These are phyloP conservation scores for Pocota personata DNA, from an alignment of 2,888 invertebrate species.

Conservation along the genomic window DNA sequence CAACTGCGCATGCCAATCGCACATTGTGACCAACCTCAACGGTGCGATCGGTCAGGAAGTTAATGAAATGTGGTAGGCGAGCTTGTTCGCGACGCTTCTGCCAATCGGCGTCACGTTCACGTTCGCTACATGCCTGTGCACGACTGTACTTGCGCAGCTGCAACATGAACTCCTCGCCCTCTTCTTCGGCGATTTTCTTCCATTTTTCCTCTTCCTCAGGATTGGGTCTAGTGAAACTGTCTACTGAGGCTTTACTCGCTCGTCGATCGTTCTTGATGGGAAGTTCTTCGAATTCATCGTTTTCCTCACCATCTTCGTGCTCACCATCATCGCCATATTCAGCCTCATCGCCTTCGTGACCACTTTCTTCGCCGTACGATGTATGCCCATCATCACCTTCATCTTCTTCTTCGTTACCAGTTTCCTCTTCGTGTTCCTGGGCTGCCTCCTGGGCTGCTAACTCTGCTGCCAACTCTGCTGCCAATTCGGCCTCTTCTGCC, in stretches of 20 bases:
- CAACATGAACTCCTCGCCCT: conserved; percentile 81
- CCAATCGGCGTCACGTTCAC: conserved; percentile 82
- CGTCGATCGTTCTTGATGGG: conserved; percentile 76
- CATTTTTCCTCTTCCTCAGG: conserved; percentile 80
- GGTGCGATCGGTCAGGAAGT: conserved; percentile 88
- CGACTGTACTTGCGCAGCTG: conserved; percentile 81
- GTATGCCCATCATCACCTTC: conserved; percentile 75
- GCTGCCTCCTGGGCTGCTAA: conserved; percentile 76
- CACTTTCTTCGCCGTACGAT: conserved; percentile 73
- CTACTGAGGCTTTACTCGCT: conserved; percentile 80
- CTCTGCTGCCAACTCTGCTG: conserved; percentile 77
- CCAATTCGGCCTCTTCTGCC: conserved; percentile 78
- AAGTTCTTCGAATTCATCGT: conserved; percentile 76
- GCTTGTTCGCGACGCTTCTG: conserved; percentile 81
- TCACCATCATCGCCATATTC: conserved; percentile 73
- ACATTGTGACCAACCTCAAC: conserved; percentile 89
- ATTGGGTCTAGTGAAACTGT: conserved; percentile 80
- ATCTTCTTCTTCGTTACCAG: conserved; percentile 75
- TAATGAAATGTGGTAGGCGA: conserved; percentile 81
- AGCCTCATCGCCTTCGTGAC: conserved; percentile 73
- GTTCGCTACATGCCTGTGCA: conserved; percentile 79
- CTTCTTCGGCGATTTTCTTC: conserved; percentile 81
- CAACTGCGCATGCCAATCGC: conserved; percentile 90
- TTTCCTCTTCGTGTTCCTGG: conserved; percentile 74
- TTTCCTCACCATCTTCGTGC: conserved; percentile 75